Evolutionary conservation across 2,888 invertebrate species (phyloP), one percentile per base, ranked within the genome.

Genomic region (Cylindroiulus punctatus): DNA sequence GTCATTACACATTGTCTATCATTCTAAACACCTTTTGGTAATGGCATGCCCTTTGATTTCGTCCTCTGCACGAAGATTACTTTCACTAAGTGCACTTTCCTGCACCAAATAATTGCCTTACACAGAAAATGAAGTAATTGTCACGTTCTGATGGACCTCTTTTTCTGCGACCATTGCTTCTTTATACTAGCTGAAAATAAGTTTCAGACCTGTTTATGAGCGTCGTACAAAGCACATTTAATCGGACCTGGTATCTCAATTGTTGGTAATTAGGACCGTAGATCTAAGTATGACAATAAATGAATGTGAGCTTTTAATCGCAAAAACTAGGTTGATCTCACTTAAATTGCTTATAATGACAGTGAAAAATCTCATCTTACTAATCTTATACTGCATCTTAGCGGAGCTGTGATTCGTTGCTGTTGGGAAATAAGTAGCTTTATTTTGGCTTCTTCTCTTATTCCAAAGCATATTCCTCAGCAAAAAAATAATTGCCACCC

Each of bases 101-200:
- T 76, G 26, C 30, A 76, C 30, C 76, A 30, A 76, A 76, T 76
- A 76, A 76, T 76, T 76, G 76, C 76, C 30, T 76, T 76, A 76
- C 76, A 76, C 76, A 30, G 76, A 76, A 76, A 76, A 30, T 76
- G 76, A 76, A 30, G 76, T 76, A 76, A 76, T 76, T 76, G 76
- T 76, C 76, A 76, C 76, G 76, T 76, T 3, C 76, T 76, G 76
- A 76, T 30, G 76, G 76, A 76, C 57, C 30, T 30, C 7, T 36
- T 30, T 76, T 30, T 30, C 76, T 30, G 17, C 30, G 32, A 30
- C 76, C 76, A 0, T 76, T 76, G 12, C 76, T 30, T 76, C 17
- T 12, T 12, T 76, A 32, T 32, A 76, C 32, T 76, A 26, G 65
- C 26, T 22, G 22, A 65, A 22, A 7, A 12, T 8, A 65, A 65